Evolutionary conservation across 2,888 invertebrate species (phyloP), one percentile per base, ranked within the genome.

Genomic region (Acheta domesticus): DNA sequence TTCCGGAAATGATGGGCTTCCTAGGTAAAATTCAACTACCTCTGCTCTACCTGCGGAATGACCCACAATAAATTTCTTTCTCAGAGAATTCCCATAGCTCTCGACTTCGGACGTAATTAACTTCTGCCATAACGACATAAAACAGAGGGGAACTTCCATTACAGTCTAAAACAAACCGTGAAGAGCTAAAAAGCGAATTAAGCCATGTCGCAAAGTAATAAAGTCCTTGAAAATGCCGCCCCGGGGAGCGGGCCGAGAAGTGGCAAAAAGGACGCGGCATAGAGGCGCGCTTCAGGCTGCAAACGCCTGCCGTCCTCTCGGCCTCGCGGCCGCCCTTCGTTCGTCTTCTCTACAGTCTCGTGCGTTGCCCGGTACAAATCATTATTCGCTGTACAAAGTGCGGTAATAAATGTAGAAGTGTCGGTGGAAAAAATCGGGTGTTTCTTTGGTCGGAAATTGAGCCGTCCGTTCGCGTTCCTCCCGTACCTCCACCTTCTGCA

Each of bases 101-200:
- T 62, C 16, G 62, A 62, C 62, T 62, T 62, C 62, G 16, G 16
- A 5, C 62, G 62, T 62, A 62, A 62, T 62, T 62, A 62, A 62
- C 62, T 62, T 62, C 12, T 62, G 62, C n/a, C 62, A 62, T 62
- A 62, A 62, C 62, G 62, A 62, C 62, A 62, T n/a, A 62, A 62
- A 62, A 62, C 62, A 62, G 62, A n/a, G n/a, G 16, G 62, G n/a
- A 14, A 62, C 62, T 62, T 62, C 62, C 62, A 62, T n/a, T 62
- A n/a, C 62, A 62, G 62, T 62, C 62, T 62, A 62, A 62, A 62
- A 62, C 62, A 62, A 62, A 62, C 62, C 14, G 62, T 62, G 62
- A 62, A n/a, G 62, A 62, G 62, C 62, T n/a, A 62, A 62, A 62
- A 62, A 62, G 62, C 62, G 62, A 62, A 62, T 62, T 62, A 62